Percentiles rank a stretch among this genome's conserved stretches.
Conservation (phyloP, 2,888 invertebrate species). For the Epirrhoe alternata region DNA sequence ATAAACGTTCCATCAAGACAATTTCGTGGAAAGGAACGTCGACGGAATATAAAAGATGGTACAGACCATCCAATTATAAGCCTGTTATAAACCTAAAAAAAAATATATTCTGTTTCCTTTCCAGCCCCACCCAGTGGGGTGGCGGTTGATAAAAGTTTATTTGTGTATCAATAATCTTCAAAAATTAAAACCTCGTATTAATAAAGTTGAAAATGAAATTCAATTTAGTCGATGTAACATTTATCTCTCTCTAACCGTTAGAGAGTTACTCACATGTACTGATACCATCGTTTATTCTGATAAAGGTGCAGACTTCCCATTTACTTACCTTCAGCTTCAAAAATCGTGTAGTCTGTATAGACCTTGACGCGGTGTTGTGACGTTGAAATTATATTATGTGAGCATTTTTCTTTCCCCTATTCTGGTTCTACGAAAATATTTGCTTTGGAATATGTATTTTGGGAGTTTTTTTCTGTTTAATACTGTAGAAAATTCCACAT, state of each 20-base stretch:
- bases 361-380: conserved; percentile 46
- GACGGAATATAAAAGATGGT: conserved; percentile 37
- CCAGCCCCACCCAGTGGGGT: not conserved
- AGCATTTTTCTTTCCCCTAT: conserved; percentile 49
- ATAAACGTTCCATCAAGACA: conserved; percentile 60
- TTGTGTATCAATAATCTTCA: too few relatives aligned
- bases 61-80: not conserved
- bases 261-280: too few relatives aligned
- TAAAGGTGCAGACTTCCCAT: not conserved
- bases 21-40: conserved; percentile 56
- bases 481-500: conserved; percentile 10
- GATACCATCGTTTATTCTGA: too few relatives aligned
- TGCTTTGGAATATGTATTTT: conserved; percentile 47
- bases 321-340: not conserved
- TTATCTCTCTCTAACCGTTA: too few relatives aligned
- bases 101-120: not conserved
- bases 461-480: conserved; percentile 9
- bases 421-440: conserved; percentile 56
- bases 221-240: too few relatives aligned
- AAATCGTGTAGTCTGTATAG: conserved; percentile 9
- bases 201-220: too few relatives aligned
- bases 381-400: conserved; percentile 56
- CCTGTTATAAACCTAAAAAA: not conserved
- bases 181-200: too few relatives aligned
- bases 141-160: too few relatives aligned